Evolutionary conservation across 2,888 invertebrate genomes (phyloP).

Genomic region (Eilema sororculum): DNA sequence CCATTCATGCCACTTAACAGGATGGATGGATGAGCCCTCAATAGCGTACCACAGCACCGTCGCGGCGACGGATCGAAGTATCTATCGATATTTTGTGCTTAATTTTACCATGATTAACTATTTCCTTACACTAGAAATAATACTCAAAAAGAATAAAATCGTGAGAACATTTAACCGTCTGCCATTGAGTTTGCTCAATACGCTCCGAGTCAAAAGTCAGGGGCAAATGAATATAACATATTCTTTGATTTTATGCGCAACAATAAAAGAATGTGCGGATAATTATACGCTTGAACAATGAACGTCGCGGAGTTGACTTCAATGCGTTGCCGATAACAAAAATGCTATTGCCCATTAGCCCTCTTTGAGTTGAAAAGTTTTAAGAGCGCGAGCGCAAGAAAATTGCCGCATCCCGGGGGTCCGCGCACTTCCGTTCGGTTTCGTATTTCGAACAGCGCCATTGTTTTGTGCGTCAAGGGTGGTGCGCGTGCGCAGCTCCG

Average conservation of each 20-base stretch:
- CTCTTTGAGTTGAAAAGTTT: slow-evolving; percentile 69
- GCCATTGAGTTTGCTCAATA: slow-evolving; percentile 76
- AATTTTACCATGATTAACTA: neutral
- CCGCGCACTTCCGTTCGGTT: slow-evolving; percentile 83
- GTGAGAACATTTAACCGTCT: slow-evolving; percentile 87
- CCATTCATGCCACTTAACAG: neutral
- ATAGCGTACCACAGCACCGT: neutral
- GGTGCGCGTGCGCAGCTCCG: slow-evolving; percentile 57
- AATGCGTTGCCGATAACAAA: slow-evolving; percentile 76
- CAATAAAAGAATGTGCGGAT: slow-evolving; percentile 79
- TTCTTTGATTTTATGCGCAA: slow-evolving; percentile 82
- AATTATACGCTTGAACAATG: slow-evolving; percentile 85
- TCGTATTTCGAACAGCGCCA: slow-evolving; percentile 72
- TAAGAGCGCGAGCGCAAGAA: slow-evolving; percentile 79
- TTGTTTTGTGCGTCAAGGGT: slow-evolving; percentile 78
- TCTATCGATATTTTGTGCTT: neutral
- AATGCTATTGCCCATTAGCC: slow-evolving; percentile 74
- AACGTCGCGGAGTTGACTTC: slow-evolving; percentile 77
- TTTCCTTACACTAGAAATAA: slow-evolving; percentile 25
- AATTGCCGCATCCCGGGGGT: slow-evolving; percentile 82
- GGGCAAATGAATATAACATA: slow-evolving; percentile 82
- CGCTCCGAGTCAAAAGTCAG: slow-evolving; percentile 82
- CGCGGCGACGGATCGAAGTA: too few relatives aligned
- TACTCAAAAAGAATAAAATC: slow-evolving; percentile 66
- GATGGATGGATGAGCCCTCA: too few relatives aligned